Evolutionary conservation across 1,140 invertebrate species (phyloP).

Genomic region (Drosophila kepulauana): DNA sequence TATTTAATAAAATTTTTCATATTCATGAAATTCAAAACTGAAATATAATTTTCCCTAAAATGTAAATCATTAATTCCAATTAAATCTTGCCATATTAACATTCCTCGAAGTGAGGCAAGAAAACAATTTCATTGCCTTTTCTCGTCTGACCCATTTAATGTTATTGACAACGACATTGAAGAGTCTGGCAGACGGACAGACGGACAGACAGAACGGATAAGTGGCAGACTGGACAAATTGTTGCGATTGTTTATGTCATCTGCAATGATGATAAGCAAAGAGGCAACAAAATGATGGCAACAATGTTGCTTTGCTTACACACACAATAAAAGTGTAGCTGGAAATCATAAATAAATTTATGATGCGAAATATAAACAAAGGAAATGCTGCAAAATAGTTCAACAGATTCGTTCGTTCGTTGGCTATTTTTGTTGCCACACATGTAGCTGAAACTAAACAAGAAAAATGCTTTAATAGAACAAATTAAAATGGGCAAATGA

Average conservation of each 20-base stretch:
- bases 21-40: no score
- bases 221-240: constrained; percentile 16
- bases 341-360: constrained; percentile 29
- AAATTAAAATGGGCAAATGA: constrained; percentile 44
- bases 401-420: constrained; percentile 12
- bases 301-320: constrained; percentile 30
- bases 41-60: no score
- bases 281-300: constrained; percentile 8
- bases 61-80: no score
- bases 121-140: constrained; percentile 42
- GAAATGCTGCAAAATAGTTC: background rate
- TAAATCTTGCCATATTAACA: no score
- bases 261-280: constrained; percentile 38
- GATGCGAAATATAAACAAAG: constrained; percentile 37
- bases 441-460: constrained; percentile 37
- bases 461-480: constrained; percentile 32
- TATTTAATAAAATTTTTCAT: no score
- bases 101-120: constrained; percentile 5
- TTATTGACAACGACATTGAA: constrained; percentile 62
- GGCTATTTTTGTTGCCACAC: constrained; percentile 3
- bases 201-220: background rate
- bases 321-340: background rate
- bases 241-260: constrained; percentile 49
- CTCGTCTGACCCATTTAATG: constrained; percentile 50
- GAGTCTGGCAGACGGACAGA: constrained; percentile 29